These are phyloP conservation scores for Pygoscelis adeliae DNA, from an alignment of 2,113 vertebrate species.

Conservation along the genomic window DNA sequence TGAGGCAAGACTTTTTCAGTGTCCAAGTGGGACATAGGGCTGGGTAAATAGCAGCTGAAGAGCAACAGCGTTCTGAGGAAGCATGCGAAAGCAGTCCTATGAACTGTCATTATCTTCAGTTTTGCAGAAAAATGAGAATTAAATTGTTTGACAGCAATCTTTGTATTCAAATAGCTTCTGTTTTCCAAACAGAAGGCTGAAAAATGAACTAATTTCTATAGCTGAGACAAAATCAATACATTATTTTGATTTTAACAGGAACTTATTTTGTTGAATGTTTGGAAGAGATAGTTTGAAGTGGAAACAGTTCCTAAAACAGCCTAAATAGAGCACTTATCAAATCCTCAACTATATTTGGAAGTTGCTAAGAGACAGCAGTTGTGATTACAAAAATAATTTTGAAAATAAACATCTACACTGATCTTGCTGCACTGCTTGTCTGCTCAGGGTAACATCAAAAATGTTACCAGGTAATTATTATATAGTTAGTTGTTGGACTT, in stretches of 20 bases:
- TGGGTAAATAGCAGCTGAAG: neutral
- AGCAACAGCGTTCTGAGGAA: neutral
- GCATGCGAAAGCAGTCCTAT: neutral
- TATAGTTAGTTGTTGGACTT: neutral
- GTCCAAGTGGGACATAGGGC: neutral
- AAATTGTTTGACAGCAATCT: neutral
- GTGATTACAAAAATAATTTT: conserved; percentile 9
- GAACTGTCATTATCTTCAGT: neutral
- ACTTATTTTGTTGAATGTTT: conserved; percentile 2
- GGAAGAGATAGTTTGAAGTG: conserved; percentile 28
- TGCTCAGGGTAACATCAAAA: neutral
- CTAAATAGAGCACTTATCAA: conserved; percentile 19
- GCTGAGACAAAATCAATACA: neutral
- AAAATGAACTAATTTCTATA: neutral
- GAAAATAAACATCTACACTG: neutral
- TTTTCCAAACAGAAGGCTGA: conserved; percentile 11
- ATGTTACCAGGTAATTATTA: neutral
- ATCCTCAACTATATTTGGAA: conserved; percentile 18
- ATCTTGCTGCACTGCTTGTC: neutral
- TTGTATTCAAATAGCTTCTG: neutral
- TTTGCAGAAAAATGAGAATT: neutral
- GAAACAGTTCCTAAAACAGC: neutral
- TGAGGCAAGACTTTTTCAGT: neutral
- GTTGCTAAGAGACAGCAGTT: conserved; percentile 56
- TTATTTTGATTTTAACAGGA: conserved; percentile 28